Evolutionary conservation across 2,888 invertebrate species (phyloP), one percentile per base, ranked within the genome.

Genomic region (Diplazon laetatorius): DNA sequence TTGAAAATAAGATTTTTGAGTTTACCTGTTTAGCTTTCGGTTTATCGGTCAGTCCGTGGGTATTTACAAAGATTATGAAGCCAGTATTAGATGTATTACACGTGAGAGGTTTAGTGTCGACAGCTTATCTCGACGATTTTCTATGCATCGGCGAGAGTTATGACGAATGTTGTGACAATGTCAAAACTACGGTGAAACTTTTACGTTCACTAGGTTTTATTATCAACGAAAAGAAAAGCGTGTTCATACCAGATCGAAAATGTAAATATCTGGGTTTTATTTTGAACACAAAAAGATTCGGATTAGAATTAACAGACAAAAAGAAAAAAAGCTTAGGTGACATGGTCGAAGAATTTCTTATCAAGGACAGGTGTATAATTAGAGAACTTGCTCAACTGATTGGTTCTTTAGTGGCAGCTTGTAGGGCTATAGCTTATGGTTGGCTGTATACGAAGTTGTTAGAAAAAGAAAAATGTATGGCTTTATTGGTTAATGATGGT

Each of bases 221-320:
- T 16, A 55, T 73, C 42, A 74, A 78, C 39, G 5, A 12, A 6
- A 46, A 20, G 1, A 57, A 69, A 16, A 57, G 57, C 46, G 18
- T n/a, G 1, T 1, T 57, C 20, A 18, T 22, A 12, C 57, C 68
- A n/a, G 30, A 16, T 18, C 57, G 42, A 10, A 69, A 35, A 10
- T 46, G 57, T 14, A 52, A 65, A 50, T 65, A 25, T 5, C 30
- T 76, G 2, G 71, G 76, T 12, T 71, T 76, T 20, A 39, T 78
- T n/a, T 50, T 78, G 52, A 63, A 78, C 25, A 37, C 72, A 14
- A n/a, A 16, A 37, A 14, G 63, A 2, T 25, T 72, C 25, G 10
- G 16, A 2, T 14, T 71, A 6, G 62, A 63, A 37, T n/a, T 72
- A 1, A 35, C 72, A 10, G n/a, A 3, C 6, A 44, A 60, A 8